Conservation (phyloP, 2,113 vertebrate species). For the Taurulus bubalis region DNA sequence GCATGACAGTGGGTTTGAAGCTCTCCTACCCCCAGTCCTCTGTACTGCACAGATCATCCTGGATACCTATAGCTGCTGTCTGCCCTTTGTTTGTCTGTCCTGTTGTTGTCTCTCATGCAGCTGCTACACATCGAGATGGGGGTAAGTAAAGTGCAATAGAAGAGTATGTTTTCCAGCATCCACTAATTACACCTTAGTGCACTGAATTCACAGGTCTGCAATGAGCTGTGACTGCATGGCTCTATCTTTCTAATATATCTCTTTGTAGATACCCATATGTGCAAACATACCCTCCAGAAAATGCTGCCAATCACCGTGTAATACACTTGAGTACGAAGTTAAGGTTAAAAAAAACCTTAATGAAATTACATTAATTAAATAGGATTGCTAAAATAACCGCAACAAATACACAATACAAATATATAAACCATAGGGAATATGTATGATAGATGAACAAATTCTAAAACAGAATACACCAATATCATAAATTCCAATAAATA, state of each 20-base stretch:
- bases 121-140: neutral
- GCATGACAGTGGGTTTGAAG: slow-evolving; percentile 32
- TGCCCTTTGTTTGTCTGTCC: neutral
- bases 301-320: neutral
- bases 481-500: neutral
- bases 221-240: neutral
- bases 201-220: neutral
- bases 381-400: neutral
- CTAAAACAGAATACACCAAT: neutral
- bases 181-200: neutral
- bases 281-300: neutral
- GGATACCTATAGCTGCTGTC: slow-evolving; percentile 7
- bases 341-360: neutral
- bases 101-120: slow-evolving; percentile 7
- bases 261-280: neutral
- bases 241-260: neutral
- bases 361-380: neutral
- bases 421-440: neutral
- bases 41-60: slow-evolving; percentile 7
- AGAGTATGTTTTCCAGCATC: neutral
- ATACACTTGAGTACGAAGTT: neutral
- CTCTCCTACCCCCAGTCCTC: neutral
- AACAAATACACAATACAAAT: neutral
- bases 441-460: neutral
- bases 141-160: slow-evolving; percentile 1